A percentile compares a stretch with the other conserved stretches of the same genome.
These are phyloP conservation scores for Trachemys scripta DNA, from an alignment of 2,113 vertebrate genomes.

Conservation along the genomic window DNA sequence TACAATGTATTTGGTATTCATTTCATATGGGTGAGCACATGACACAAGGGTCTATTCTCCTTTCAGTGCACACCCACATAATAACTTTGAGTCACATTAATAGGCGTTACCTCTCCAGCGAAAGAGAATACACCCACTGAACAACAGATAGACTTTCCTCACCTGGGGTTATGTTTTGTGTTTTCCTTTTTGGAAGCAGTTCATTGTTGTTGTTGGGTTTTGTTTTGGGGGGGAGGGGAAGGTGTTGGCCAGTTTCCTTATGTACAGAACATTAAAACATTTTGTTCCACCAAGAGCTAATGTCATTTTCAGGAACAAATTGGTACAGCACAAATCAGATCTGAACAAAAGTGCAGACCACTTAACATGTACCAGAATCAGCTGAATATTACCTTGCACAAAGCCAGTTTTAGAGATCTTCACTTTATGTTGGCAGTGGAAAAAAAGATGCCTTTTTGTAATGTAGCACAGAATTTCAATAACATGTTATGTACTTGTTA, in stretches of 20 bases:
- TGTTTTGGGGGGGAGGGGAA: no score
- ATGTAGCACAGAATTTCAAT: conserved; percentile 62
- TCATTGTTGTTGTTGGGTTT: neutral
- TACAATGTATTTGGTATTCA: conserved; percentile 19
- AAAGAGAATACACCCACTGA: conserved; percentile 52
- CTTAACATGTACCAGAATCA: conserved; percentile 32
- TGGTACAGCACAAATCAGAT: conserved; percentile 35
- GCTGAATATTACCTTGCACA: neutral
- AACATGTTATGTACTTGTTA: conserved; percentile 47
- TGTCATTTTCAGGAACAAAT: conserved; percentile 43
- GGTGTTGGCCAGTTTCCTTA: conserved; percentile 29
- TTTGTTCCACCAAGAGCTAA: conserved; percentile 9
- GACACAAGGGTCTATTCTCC: conserved; percentile 8
- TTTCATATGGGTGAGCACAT: conserved; percentile 38
- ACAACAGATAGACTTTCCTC: neutral
- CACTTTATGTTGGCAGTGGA: conserved; percentile 48
- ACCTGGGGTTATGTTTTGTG: conserved; percentile 36
- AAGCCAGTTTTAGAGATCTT: conserved; percentile 35
- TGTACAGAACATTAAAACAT: conserved; percentile 29
- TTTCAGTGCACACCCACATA: conserved; percentile 34
- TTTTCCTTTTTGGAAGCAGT: conserved; percentile 50
- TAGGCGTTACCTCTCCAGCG: conserved; percentile 24
- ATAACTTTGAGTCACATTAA: conserved; percentile 6
- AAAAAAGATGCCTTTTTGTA: conserved; percentile 36
- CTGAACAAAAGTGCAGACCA: conserved; percentile 30